Base-by-base conservation (phyloP, 2,888 invertebrate species). In the Bombylius major region DNA sequence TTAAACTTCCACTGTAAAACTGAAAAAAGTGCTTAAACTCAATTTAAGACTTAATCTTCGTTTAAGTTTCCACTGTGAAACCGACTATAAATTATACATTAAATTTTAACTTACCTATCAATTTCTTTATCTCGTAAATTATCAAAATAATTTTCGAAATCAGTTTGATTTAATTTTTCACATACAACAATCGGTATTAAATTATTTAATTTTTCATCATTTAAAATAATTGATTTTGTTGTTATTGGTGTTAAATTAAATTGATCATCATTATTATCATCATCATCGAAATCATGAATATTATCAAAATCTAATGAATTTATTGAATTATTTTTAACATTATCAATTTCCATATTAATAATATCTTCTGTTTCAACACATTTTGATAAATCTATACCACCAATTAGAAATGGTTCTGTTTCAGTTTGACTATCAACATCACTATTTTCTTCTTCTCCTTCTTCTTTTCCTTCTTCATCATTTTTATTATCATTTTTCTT, bases 101-200 rank as follows among this genome's bases (percentile, higher is more conserved):
- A 51, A 45, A 13, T 5, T 23, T 45, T 9, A 44, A 59, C 61
- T 56, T 56, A 70, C 70, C 69, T 64, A 47, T 70, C 66, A 23
- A 71, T 70, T 65, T 71, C 70, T 50, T 67, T 70, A 48, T 70
- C 71, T 5, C 65, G 56, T 8, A 55, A 61, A 47, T 65, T 62
- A 52, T 67, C 66, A n/a, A 63, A 55, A 51, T 56, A 57, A 23
- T 55, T 52, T 47, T 58, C 64, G 54, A 58, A 46, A 49, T 55
- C 23, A 51, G 60, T 57, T 32, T 62, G 59, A 12, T 34, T 51
- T 39, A 55, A 32, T 32, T 46, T 46, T 36, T 51, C 31, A 9
- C 50, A 12, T 33, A 55, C n/a, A 12, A 55, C 55, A 31, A 55
- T 31, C 11, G 55, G 50, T 23, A 2, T 23, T 31, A 39, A 9